Conservation (phyloP, 2,113 vertebrate species). For the Scophthalmus maximus region DNA sequence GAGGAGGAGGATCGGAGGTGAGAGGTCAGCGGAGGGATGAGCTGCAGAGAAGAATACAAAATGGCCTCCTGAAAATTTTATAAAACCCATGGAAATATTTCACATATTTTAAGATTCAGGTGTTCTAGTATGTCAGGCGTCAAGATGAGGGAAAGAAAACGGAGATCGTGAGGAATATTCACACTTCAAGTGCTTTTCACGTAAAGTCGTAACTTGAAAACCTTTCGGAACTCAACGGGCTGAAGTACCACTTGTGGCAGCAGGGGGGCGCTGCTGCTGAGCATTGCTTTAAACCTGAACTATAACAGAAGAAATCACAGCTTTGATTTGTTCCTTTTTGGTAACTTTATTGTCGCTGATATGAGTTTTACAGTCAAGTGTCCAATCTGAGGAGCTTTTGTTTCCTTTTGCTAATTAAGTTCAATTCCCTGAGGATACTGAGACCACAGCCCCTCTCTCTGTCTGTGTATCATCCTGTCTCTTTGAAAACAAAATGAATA, state of each 20-base stretch:
- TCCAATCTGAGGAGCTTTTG: not conserved
- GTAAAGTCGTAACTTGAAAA: too few relatives aligned
- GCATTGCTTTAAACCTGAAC: too few relatives aligned
- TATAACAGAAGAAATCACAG: not conserved
- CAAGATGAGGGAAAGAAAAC: too few relatives aligned
- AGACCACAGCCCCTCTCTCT: not conserved
- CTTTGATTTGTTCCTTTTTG: not conserved
- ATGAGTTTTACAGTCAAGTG: not conserved
- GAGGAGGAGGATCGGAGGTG: conserved; percentile 21
- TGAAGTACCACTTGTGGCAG: too few relatives aligned
- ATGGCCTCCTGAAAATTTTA: conserved; percentile 43
- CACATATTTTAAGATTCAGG: conserved; percentile 5
- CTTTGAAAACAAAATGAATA: not conserved
- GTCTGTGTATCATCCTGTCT: not conserved
- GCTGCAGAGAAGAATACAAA: conserved; percentile 34
- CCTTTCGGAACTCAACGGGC: too few relatives aligned
- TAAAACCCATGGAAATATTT: conserved; percentile 37
- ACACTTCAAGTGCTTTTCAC: too few relatives aligned
- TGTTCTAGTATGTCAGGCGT: not conserved
- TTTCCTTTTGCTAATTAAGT: not conserved
- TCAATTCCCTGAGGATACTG: not conserved
- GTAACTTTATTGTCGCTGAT: not conserved
- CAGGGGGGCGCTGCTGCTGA: too few relatives aligned
- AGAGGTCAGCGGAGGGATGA: conserved; percentile 38
- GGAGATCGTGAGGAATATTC: too few relatives aligned